These are phyloP conservation scores for Beroe forskalii DNA, from an alignment of 37 sponge, comb jelly and placozoan species.

Conservation along the genomic window DNA sequence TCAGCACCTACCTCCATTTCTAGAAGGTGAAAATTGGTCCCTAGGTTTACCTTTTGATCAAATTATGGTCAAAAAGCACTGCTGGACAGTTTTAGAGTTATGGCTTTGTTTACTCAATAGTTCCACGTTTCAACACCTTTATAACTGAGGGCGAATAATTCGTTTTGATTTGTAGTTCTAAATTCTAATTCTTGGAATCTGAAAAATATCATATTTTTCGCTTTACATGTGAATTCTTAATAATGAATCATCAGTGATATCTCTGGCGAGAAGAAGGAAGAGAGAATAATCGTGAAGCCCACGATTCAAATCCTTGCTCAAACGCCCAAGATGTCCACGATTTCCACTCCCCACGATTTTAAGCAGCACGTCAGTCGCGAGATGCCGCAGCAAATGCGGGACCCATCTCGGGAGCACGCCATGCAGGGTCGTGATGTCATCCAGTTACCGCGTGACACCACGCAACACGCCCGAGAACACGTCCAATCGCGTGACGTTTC, in stretches of 20 bases:
- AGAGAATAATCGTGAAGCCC: conserved; percentile 11
- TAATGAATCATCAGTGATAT: not conserved
- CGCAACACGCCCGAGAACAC: not conserved
- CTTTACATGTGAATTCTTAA: too few relatives aligned
- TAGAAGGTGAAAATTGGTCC: too few relatives aligned
- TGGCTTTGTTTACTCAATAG: too few relatives aligned
- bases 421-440: not conserved
- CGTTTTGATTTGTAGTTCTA: too few relatives aligned
- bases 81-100: too few relatives aligned
- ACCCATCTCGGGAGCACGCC: not conserved
- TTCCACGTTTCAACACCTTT: too few relatives aligned
- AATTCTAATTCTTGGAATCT: too few relatives aligned
- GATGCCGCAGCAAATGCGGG: not conserved
- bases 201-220: too few relatives aligned
- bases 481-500: not conserved
- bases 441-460: not conserved
- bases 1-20: not conserved
- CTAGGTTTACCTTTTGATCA: too few relatives aligned
- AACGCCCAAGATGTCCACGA: not conserved
- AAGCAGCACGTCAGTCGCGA: not conserved
- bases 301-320: conserved; percentile 59
- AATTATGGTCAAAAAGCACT: too few relatives aligned
- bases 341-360: not conserved
- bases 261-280: conserved; percentile 28
- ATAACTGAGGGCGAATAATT: too few relatives aligned